These are phyloP conservation scores for Synergus japonicus DNA, from an alignment of 2,888 invertebrate species.

Conservation along the genomic window DNA sequence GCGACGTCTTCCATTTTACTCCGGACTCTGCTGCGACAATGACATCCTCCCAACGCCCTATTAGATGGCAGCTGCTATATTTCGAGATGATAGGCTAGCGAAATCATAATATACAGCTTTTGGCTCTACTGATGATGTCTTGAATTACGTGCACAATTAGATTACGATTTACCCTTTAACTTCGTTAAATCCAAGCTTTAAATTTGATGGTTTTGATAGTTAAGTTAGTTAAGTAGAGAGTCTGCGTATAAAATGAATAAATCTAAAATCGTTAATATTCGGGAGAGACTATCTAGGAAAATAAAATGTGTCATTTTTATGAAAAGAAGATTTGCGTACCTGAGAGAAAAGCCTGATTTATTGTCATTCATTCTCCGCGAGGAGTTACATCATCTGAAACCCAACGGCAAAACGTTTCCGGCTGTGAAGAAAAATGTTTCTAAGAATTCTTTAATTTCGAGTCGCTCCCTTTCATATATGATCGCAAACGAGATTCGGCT, in stretches of 20 bases:
- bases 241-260: no score
- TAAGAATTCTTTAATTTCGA: slow-evolving; percentile 14
- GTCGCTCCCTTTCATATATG: slow-evolving; percentile 8
- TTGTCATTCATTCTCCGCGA: background rate
- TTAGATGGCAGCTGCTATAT: slow-evolving; percentile 18
- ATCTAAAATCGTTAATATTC: no score
- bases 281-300: no score
- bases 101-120: slow-evolving; percentile 4
- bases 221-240: no score
- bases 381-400: slow-evolving; percentile 6
- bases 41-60: slow-evolving; percentile 52
- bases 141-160: background rate
- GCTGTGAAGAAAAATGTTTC: slow-evolving; percentile 2
- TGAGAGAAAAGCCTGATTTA: slow-evolving; percentile 21
- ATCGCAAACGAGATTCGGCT: background rate
- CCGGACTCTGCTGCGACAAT: slow-evolving; percentile 53
- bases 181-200: slow-evolving; percentile 2
- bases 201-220: slow-evolving; percentile 33
- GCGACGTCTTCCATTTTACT: slow-evolving; percentile 59
- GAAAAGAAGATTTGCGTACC: slow-evolving; percentile 17
- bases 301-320: no score
- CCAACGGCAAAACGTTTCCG: slow-evolving; percentile 11
- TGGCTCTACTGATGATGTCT: background rate
- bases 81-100: background rate
- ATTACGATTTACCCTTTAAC: background rate